A percentile compares a stretch with the other conserved stretches of the same genome.
Conservation (phyloP, 1,140 invertebrate species). For the Galleria mellonella region DNA sequence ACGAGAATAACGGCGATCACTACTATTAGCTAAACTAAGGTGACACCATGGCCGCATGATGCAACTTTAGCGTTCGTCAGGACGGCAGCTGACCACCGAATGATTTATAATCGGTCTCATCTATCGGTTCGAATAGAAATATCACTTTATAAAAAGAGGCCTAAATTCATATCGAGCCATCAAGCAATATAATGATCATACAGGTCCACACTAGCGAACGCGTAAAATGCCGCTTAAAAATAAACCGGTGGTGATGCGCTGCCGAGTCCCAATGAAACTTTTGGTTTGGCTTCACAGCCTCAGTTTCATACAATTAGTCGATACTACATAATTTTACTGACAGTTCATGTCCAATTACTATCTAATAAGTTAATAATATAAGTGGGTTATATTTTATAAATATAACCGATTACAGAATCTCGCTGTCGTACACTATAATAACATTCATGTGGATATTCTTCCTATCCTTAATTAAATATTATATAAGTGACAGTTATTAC, state of each 20-base stretch:
- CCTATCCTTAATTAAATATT: no score
- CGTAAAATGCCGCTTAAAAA: no score
- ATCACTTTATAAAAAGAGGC: not conserved
- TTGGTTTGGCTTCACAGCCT: conserved; percentile 61
- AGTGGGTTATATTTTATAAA: conserved; percentile 15
- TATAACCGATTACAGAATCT: conserved; percentile 7
- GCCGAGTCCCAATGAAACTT: conserved; percentile 35
- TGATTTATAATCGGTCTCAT: not conserved
- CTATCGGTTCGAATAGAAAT: not conserved
- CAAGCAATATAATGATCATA: not conserved
- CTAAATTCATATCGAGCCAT: not conserved
- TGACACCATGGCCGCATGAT: conserved; percentile 69
- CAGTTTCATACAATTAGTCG: conserved; percentile 36
- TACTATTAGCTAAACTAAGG: conserved; percentile 40
- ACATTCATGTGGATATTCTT: not conserved
- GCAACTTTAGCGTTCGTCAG: conserved; percentile 42
- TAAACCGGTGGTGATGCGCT: not conserved
- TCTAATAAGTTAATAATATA: conserved; percentile 2
- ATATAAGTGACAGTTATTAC: no score
- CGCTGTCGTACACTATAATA: not conserved
- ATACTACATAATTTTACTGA: conserved; percentile 33
- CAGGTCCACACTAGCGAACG: not conserved
- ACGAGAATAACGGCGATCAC: conserved; percentile 34
- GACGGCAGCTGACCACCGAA: conserved; percentile 19
- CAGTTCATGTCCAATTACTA: conserved; percentile 16